phyloP scores from a whole-genome alignment of 1,140 invertebrate genomes.

The Bombus breviceps region DNA sequence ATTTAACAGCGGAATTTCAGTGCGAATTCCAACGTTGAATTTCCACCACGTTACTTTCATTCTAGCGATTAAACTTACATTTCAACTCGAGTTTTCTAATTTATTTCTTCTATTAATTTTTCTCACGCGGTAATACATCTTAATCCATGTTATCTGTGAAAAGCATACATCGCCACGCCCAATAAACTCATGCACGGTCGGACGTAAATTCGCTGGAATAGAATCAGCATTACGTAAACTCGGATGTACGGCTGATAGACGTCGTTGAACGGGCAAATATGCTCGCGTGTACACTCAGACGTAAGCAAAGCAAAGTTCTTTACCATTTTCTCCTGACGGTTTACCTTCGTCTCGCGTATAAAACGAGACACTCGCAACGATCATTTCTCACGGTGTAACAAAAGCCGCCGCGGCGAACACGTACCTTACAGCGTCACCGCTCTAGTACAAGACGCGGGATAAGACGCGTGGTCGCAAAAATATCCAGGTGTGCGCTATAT shows the following conservation, averaged over 20 bases:
- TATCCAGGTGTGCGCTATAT: constrained; percentile 12
- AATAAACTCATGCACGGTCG: background rate
- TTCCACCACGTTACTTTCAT: background rate
- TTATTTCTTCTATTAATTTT: background rate
- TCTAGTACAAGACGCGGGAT: constrained; percentile 33
- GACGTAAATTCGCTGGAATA: background rate
- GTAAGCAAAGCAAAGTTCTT: background rate
- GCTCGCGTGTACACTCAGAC: background rate
- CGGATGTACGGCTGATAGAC: constrained; percentile 32
- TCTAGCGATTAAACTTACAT: no score
- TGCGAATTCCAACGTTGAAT: no score
- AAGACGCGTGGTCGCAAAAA: constrained; percentile 5
- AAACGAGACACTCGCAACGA: constrained; percentile 39
- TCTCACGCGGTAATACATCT: background rate
- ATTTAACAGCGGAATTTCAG: no score
- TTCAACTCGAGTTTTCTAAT: background rate
- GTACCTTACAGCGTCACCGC: constrained; percentile 28
- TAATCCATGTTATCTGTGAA: no score
- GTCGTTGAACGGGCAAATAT: constrained; percentile 32
- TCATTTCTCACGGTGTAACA: constrained; percentile 63
- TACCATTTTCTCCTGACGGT: constrained; percentile 6
- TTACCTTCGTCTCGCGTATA: constrained; percentile 50
- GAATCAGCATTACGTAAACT: constrained; percentile 52
- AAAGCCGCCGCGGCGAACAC: constrained; percentile 35
- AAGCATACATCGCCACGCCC: background rate